Conservation (phyloP, 2,113 vertebrate genomes). For the Microcebus murinus region DNA sequence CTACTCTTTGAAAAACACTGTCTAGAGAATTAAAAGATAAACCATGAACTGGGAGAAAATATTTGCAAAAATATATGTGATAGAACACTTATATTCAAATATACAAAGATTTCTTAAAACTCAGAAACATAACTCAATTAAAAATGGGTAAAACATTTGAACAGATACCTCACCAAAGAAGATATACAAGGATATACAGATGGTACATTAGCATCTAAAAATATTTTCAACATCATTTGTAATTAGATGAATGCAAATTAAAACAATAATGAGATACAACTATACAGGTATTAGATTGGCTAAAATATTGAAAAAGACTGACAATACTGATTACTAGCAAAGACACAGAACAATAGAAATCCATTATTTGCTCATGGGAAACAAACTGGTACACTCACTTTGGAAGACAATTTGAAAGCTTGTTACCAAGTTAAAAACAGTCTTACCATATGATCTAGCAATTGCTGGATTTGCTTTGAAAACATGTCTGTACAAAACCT, state of each 20-base stretch:
- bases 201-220: neutral
- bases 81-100: neutral
- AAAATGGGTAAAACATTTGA: neutral
- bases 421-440: neutral
- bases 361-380: neutral
- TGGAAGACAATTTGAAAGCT: neutral
- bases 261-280: neutral
- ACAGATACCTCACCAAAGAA: neutral
- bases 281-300: neutral
- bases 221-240: constrained; percentile 12
- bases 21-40: neutral
- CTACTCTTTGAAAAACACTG: neutral
- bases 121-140: constrained; percentile 8
- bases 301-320: neutral
- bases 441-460: neutral
- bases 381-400: neutral
- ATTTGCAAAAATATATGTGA: constrained; percentile 6
- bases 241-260: constrained; percentile 24
- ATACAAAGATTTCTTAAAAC: neutral
- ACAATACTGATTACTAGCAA: neutral
- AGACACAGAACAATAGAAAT: neutral
- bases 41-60: neutral
- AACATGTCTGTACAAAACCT: neutral
- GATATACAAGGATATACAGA: neutral
- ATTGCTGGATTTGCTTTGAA: neutral